Conservation (phyloP, 2,797 vertebrate species). For the Orientallactaga sibirica region DNA sequence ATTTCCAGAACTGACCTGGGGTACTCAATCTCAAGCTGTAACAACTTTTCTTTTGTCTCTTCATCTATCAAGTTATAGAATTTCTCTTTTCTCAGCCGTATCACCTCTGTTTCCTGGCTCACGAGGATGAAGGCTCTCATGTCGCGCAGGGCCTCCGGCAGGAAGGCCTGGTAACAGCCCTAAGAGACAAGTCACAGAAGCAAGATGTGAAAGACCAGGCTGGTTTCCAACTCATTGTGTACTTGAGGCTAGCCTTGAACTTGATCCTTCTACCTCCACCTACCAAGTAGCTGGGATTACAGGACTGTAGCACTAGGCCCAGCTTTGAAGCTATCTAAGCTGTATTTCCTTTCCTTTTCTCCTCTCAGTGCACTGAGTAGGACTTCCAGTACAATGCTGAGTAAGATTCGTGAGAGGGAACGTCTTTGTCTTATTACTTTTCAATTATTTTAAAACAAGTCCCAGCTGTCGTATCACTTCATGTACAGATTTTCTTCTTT, state of each 20-base stretch:
- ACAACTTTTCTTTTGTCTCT: constrained; percentile 69
- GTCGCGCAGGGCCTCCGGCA: constrained; percentile 66
- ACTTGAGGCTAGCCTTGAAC: too few relatives aligned
- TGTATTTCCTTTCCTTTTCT: background rate
- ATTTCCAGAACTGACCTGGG: constrained; percentile 80
- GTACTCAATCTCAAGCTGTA: constrained; percentile 53
- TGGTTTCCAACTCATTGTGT: background rate
- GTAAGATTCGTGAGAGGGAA: background rate
- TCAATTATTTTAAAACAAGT: background rate
- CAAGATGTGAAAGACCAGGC: background rate
- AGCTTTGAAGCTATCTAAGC: background rate
- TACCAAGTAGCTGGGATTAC: too few relatives aligned
- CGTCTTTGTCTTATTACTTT: background rate
- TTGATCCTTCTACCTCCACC: too few relatives aligned
- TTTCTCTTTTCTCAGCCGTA: constrained; percentile 78
- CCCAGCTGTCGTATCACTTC: background rate
- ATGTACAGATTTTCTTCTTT: background rate
- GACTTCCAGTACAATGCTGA: background rate
- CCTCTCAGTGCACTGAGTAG: background rate
- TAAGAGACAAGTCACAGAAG: constrained; percentile 43
- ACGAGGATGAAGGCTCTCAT: constrained; percentile 69
- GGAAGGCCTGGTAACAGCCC: constrained; percentile 74
- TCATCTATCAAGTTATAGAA: constrained; percentile 77
- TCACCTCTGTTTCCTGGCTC: constrained; percentile 80
- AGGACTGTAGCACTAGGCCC: background rate